Conservation (phyloP, 1,140 invertebrate species). For the Lucilia cuprina region DNA sequence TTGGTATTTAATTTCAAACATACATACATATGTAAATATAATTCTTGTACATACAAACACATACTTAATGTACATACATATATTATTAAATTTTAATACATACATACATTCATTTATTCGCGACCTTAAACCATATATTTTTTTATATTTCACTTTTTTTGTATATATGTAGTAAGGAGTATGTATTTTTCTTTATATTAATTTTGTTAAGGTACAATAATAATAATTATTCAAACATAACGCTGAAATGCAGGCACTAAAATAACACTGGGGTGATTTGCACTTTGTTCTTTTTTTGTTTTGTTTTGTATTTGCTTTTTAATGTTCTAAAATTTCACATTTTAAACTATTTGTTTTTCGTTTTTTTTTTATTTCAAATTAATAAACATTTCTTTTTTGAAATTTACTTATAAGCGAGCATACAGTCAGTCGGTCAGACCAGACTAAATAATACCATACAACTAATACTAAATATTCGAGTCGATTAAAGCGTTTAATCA, state of each 20-base stretch:
- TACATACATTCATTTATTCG: not conserved
- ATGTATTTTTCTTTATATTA: no score
- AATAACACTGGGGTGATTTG: not conserved
- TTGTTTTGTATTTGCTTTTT: not conserved
- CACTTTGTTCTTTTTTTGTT: not conserved
- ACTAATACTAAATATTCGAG: not conserved
- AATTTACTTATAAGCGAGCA: not conserved
- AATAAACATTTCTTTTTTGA: not conserved
- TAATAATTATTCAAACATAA: not conserved
- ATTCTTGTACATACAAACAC: not conserved
- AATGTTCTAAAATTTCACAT: not conserved
- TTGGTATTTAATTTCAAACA: not conserved
- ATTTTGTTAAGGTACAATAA: conserved; percentile 3
- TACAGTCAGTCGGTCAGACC: not conserved
- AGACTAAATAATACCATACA: not conserved
- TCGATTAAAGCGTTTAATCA: not conserved
- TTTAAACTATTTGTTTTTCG: not conserved
- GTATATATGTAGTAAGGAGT: no score
- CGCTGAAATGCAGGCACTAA: conserved; percentile 1
- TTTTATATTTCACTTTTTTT: no score
- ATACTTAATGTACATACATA: not conserved
- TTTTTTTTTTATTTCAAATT: not conserved
- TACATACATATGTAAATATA: not conserved
- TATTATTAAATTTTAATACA: not conserved
- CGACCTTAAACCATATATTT: no score